These are phyloP conservation scores for Oithona nana DNA, from an alignment of 2,888 invertebrate species.

Conservation along the genomic window DNA sequence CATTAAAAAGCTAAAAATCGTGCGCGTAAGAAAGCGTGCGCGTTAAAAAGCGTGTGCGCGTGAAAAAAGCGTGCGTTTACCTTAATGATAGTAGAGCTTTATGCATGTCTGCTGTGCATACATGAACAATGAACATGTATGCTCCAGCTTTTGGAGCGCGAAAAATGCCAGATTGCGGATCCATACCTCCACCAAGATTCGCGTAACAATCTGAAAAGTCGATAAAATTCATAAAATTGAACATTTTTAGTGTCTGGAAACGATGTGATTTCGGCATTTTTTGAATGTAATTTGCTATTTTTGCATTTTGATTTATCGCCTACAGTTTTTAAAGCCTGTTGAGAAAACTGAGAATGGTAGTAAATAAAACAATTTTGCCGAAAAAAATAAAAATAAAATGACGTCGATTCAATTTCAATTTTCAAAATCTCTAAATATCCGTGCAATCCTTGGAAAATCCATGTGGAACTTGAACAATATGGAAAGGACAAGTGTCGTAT, in stretches of 20 bases:
- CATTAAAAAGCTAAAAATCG: no score
- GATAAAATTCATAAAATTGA: neutral
- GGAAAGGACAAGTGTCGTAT: no score
- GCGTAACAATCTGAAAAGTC: neutral
- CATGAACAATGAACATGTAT: constrained; percentile 13
- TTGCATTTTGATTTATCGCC: neutral
- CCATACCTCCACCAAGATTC: constrained; percentile 11
- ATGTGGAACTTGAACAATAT: no score
- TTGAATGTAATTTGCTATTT: no score
- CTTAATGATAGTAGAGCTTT: constrained; percentile 12
- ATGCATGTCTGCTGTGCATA: constrained; percentile 9
- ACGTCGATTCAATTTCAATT: neutral
- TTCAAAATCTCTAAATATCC: neutral
- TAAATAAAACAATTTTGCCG: no score
- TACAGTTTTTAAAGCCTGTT: no score
- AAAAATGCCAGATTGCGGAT: constrained; percentile 15
- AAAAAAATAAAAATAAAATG: neutral
- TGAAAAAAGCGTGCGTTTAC: no score
- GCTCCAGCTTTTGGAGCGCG: constrained; percentile 9
- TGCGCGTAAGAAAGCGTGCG: no score
- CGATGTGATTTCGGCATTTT: no score
- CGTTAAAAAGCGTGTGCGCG: no score
- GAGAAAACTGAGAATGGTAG: no score
- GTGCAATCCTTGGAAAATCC: no score
- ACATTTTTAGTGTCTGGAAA: neutral